These are phyloP conservation scores for Melanotaenia nigrans DNA, from an alignment of 2,797 vertebrate genomes.

Conservation along the genomic window DNA sequence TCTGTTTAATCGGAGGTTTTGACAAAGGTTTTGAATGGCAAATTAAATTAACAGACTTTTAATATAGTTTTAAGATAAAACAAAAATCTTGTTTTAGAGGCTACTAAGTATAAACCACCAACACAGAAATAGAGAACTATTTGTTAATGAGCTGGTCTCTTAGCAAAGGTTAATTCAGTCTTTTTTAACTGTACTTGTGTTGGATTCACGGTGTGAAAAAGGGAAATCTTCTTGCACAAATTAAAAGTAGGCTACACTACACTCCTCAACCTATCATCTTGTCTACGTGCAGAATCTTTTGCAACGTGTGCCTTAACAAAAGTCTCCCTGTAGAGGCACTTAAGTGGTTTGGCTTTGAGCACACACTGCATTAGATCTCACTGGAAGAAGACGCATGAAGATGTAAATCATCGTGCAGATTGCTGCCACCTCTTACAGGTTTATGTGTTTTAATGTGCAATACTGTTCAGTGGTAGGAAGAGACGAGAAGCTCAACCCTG, in stretches of 20 bases:
- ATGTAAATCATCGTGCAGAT: conserved; percentile 41
- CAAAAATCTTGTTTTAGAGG: conserved; percentile 36
- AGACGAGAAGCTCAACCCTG: conserved; percentile 43
- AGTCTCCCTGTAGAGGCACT: conserved; percentile 42
- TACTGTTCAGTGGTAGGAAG: conserved; percentile 56
- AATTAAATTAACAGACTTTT: conserved; percentile 14
- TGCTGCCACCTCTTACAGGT: conserved; percentile 51
- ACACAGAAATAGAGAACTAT: conserved; percentile 28
- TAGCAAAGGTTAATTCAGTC: conserved; percentile 43
- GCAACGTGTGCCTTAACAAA: conserved; percentile 64
- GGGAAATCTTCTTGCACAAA: conserved; percentile 42
- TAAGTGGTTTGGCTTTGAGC: conserved; percentile 45
- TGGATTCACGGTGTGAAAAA: conserved; percentile 18
- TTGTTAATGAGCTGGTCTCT: conserved; percentile 84
- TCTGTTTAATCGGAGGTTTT: not conserved
- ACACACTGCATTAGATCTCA: conserved; percentile 65
- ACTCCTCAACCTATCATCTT: conserved; percentile 62
- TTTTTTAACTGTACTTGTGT: conserved; percentile 24
- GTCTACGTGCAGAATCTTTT: conserved; percentile 65
- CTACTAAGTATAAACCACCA: conserved; percentile 8
- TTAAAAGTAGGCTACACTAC: conserved; percentile 21
- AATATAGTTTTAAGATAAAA: not conserved
- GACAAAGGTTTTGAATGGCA: conserved; percentile 30
- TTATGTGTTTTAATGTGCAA: conserved; percentile 69
- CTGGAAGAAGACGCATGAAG: conserved; percentile 28